phyloP scores from a whole-genome alignment of 2,888 invertebrate species.

The Leptinotarsa juncta region DNA sequence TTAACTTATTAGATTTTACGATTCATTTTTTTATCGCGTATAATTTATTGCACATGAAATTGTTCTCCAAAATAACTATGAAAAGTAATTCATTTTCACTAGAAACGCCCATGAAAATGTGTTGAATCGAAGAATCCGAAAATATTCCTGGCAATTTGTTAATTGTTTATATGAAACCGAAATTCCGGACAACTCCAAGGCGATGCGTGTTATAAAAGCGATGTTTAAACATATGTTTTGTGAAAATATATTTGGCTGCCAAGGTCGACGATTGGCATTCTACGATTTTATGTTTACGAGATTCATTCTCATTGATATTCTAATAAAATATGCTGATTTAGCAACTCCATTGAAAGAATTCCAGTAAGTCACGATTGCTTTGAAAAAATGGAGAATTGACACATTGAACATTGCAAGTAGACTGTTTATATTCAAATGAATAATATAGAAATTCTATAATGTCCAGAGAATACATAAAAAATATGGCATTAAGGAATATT shows the following conservation, averaged over 20 bases:
- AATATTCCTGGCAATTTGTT: neutral
- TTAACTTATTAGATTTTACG: too few species aligned
- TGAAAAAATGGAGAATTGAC: neutral
- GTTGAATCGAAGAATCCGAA: neutral
- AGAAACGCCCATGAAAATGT: too few species aligned
- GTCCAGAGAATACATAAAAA: too few species aligned
- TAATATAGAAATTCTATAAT: too few species aligned
- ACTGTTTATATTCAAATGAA: too few species aligned
- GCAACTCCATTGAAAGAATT: conserved; percentile 3
- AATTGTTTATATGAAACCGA: conserved; percentile 3
- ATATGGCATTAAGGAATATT: too few species aligned
- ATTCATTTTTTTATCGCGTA: too few species aligned
- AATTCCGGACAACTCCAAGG: conserved; percentile 10
- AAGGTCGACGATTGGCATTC: conserved; percentile 25
- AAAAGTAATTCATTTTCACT: neutral
- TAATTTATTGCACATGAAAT: too few species aligned
- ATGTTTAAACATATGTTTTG: conserved; percentile 19
- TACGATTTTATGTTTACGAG: conserved; percentile 16
- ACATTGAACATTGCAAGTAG: too few species aligned
- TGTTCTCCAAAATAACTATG: neutral
- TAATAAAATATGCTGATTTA: conserved; percentile 4
- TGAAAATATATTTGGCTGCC: conserved; percentile 30
- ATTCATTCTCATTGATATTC: neutral
- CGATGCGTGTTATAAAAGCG: conserved; percentile 12
- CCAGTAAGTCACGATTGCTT: neutral